These are phyloP conservation scores for Oxyteleia sp. DNA, from an alignment of 2,888 invertebrate species.

Conservation along the genomic window DNA sequence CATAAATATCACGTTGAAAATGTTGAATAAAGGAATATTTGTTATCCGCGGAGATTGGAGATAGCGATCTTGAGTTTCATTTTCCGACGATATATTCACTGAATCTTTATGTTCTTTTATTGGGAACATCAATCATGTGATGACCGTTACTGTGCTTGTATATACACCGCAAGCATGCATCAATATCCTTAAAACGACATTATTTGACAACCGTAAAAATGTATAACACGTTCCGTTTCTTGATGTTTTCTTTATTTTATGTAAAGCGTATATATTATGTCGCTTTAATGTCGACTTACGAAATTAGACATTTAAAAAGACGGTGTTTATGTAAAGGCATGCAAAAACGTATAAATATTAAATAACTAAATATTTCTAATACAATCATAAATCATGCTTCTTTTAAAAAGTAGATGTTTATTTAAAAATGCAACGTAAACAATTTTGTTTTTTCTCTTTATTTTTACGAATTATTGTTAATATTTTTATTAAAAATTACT, in stretches of 20 bases:
- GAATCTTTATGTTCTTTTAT: constrained; percentile 43
- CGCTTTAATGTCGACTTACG: no score
- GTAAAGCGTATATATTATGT: no score
- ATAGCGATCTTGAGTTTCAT: constrained; percentile 19
- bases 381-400: no score
- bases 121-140: constrained; percentile 52
- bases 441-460: no score
- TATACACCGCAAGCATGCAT: constrained; percentile 14
- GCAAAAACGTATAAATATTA: no score
- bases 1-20: neutral
- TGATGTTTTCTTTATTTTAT: no score
- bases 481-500: constrained; percentile 17
- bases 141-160: constrained; percentile 23
- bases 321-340: no score
- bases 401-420: no score
- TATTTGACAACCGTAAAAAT: constrained; percentile 42
- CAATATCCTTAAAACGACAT: constrained; percentile 37
- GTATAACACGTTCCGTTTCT: constrained; percentile 48
- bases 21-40: neutral
- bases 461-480: constrained; percentile 22
- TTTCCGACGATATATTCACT: constrained; percentile 27
- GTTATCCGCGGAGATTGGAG: constrained; percentile 8
- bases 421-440: no score
- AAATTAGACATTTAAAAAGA: no score
- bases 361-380: no score